Evolutionary conservation across 2,888 invertebrate species (phyloP).

Genomic region (Mesochorus sp.): DNA sequence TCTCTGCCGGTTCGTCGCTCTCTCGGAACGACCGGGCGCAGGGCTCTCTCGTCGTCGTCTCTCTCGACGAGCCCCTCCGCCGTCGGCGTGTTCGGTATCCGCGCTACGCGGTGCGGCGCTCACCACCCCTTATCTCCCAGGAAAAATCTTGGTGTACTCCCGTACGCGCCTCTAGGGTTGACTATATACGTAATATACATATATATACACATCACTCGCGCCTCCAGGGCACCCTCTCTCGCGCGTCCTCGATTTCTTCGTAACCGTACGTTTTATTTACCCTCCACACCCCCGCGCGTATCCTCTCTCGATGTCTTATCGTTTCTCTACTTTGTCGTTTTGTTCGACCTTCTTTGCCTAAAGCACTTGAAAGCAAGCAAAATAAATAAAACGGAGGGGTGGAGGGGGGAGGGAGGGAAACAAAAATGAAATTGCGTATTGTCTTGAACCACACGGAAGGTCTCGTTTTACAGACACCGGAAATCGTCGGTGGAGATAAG

Average conservation of each 20-base stretch:
- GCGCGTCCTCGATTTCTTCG: constrained; percentile 37
- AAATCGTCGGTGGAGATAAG: constrained; percentile 55
- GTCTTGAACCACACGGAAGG: constrained; percentile 1
- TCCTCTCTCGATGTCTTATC: neutral
- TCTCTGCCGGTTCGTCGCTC: constrained; percentile 44
- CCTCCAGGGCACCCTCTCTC: neutral
- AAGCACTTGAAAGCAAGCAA: neutral
- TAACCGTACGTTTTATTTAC: neutral
- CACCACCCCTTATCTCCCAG: constrained; percentile 49
- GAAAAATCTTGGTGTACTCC: constrained; percentile 46
- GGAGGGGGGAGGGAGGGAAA: neutral
- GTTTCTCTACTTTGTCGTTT: neutral
- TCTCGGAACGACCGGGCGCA: constrained; percentile 44
- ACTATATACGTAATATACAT: neutral
- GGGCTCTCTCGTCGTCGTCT: constrained; percentile 35
- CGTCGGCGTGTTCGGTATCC: constrained; percentile 50
- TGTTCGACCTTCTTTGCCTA: neutral
- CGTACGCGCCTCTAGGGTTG: constrained; percentile 17
- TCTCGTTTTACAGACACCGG: constrained; percentile 51
- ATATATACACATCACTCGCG: neutral
- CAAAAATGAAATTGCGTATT: constrained; percentile 16
- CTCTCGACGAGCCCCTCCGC: constrained; percentile 28
- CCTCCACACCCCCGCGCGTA: neutral
- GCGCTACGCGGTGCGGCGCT: constrained; percentile 15
- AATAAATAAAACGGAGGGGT: neutral